A percentile compares a stretch with the other conserved stretches of the same genome.
Evolutionary conservation across 1,140 invertebrate species (phyloP).

Genomic region (Oncopeltus fasciatus): DNA sequence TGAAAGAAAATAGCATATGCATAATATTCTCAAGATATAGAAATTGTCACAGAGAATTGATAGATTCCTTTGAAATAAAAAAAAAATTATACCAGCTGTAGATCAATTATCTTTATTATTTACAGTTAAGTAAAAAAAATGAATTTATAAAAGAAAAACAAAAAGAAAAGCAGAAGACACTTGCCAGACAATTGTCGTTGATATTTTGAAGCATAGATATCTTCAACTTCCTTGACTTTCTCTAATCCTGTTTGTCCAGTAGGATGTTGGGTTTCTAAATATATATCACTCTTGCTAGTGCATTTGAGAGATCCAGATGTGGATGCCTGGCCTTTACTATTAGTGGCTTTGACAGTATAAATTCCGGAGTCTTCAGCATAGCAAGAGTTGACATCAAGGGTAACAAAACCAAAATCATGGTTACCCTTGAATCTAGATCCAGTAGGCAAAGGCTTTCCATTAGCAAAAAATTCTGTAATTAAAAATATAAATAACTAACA

Average conservation of each 20-base stretch:
- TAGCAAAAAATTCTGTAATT: slow-evolving; percentile 65
- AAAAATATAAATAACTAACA: background rate
- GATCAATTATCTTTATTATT: too few species aligned
- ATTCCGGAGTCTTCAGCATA: slow-evolving; percentile 81
- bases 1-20: too few species aligned
- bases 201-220: slow-evolving; percentile 52
- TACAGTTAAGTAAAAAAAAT: too few species aligned
- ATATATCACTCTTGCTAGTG: slow-evolving; percentile 58
- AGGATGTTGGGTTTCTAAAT: slow-evolving; percentile 77
- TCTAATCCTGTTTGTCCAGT: slow-evolving; percentile 73
- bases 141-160: background rate
- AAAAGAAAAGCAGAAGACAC: background rate
- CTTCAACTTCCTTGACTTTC: slow-evolving; percentile 70
- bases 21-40: too few species aligned
- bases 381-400: slow-evolving; percentile 63
- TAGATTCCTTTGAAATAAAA: too few species aligned
- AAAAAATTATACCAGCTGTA: too few species aligned
- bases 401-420: slow-evolving; percentile 79
- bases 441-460: slow-evolving; percentile 62
- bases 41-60: too few species aligned
- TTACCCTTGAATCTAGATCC: slow-evolving; percentile 69
- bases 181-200: slow-evolving; percentile 39
- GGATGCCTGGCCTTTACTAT: slow-evolving; percentile 73
- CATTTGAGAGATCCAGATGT: slow-evolving; percentile 75
- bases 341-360: slow-evolving; percentile 83